These are phyloP conservation scores for Gortyna flavago DNA, from an alignment of 2,888 invertebrate species.

Conservation along the genomic window DNA sequence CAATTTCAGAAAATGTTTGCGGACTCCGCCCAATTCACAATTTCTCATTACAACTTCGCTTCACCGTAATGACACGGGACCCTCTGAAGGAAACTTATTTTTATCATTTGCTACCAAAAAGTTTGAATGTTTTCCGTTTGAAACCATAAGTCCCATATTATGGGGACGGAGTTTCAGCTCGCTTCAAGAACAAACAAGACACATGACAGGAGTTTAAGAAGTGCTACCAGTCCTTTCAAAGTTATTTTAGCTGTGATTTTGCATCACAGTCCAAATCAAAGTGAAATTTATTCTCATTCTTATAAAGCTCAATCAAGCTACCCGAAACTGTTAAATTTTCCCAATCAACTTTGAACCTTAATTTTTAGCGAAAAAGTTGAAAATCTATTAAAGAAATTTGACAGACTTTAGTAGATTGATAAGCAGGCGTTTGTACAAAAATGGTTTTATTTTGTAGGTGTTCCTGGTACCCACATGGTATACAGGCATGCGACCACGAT, in stretches of 20 bases:
- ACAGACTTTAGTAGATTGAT: no score
- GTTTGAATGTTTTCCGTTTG: constrained; percentile 55
- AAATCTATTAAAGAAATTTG: no score
- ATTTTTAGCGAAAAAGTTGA: no score
- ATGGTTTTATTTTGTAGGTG: no score
- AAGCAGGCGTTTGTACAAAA: no score
- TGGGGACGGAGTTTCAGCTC: constrained; percentile 48
- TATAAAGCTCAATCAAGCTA: no score
- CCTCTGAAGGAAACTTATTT: constrained; percentile 48
- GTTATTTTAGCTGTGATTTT: neutral
- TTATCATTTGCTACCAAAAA: constrained; percentile 59
- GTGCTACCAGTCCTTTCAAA: neutral
- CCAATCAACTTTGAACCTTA: no score
- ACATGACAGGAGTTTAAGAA: constrained; percentile 13
- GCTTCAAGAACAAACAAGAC: constrained; percentile 49
- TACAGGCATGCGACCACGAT: no score
- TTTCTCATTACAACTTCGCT: constrained; percentile 63
- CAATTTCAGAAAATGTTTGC: constrained; percentile 52
- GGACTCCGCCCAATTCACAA: constrained; percentile 52
- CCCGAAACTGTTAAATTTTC: no score
- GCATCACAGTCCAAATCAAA: neutral
- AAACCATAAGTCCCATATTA: constrained; percentile 64
- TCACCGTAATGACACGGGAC: constrained; percentile 53
- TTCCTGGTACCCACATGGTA: no score
- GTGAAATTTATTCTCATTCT: neutral